phyloP scores from a whole-genome alignment of 1,140 invertebrate species.

The Chrysomallon squamiferum region DNA sequence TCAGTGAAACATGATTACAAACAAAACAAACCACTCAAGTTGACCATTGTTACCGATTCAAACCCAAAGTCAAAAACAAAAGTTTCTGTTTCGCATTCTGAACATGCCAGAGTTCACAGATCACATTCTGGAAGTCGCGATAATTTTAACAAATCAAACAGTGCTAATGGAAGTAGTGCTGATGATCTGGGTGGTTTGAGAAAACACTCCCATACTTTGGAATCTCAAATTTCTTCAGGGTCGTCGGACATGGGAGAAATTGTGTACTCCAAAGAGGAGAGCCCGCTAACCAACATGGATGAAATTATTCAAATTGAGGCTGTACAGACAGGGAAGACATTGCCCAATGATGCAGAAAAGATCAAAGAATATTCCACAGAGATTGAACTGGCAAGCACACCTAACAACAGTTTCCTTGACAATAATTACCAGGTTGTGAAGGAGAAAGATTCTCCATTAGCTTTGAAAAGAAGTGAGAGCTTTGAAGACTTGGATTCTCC shows the following conservation, averaged over 20 bases:
- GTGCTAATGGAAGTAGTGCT: background rate
- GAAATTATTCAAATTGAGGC: conserved; percentile 39
- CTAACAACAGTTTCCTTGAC: background rate
- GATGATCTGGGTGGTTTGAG: background rate
- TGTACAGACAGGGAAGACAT: conserved; percentile 35
- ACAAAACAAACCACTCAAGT: conserved; percentile 7
- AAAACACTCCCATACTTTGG: background rate
- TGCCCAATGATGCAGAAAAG: conserved; percentile 30
- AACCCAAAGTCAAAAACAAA: background rate
- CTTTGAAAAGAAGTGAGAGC: conserved; percentile 26
- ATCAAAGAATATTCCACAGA: conserved; percentile 30
- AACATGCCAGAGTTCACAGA: background rate
- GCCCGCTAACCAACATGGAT: conserved; percentile 30
- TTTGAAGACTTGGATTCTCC: conserved; percentile 58
- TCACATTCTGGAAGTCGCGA: too few species aligned
- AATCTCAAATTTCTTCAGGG: too few species aligned
- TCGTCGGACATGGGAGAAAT: background rate
- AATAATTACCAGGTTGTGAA: background rate
- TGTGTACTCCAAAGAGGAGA: conserved; percentile 11
- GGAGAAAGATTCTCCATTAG: background rate
- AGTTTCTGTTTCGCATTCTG: background rate
- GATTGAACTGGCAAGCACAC: conserved; percentile 7
- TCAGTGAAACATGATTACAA: conserved; percentile 6
- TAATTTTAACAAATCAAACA: background rate
- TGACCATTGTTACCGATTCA: background rate